Conservation (phyloP, 2,113 vertebrate genomes). For the Hemiscyllium ocellatum region DNA sequence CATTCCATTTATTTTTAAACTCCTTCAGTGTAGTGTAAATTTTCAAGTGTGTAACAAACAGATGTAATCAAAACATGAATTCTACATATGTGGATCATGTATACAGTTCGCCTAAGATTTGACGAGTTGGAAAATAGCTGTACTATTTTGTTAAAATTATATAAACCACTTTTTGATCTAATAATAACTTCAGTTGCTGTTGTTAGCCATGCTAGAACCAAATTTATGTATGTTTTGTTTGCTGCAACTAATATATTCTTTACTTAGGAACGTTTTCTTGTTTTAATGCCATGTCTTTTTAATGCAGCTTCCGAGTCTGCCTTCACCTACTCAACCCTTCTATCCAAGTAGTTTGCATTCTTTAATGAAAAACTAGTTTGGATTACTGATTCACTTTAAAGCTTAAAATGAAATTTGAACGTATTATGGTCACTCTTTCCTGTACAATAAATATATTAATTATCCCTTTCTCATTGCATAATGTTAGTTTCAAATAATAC, state of each 20-base stretch:
- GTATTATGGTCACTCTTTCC: background rate
- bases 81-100: background rate
- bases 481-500: background rate
- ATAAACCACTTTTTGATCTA: too few relatives aligned
- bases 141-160: background rate
- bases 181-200: too few relatives aligned
- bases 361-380: background rate
- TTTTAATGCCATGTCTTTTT: background rate
- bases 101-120: background rate
- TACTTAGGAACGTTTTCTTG: background rate
- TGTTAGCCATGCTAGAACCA: too few relatives aligned
- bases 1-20: background rate
- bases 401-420: background rate
- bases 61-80: background rate
- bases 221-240: background rate
- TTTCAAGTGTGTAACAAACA: background rate
- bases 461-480: background rate
- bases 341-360: background rate
- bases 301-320: background rate
- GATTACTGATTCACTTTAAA: background rate
- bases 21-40: background rate
- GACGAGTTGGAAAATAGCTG: background rate
- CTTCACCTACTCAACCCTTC: background rate
- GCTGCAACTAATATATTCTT: background rate
- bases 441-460: background rate